Base-by-base conservation (phyloP, 1,140 invertebrate genomes). In the Tetramorium parvispinum region DNA sequence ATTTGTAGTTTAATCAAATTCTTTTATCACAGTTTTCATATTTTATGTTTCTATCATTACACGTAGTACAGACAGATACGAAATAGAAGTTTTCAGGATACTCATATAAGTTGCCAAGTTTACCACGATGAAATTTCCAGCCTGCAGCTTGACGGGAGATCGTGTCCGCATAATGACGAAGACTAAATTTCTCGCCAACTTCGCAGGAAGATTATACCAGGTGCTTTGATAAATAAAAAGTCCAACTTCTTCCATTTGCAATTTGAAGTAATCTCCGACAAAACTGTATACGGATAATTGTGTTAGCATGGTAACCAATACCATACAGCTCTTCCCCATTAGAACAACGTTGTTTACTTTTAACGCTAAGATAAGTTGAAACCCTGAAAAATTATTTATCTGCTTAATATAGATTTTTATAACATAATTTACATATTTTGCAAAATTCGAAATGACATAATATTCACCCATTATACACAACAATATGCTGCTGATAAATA, bases 1-100 rank as follows among this genome's bases (percentile, higher is more conserved):
- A 43, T 59, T 55, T 55, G 1, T n/a, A 81, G 11, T 40, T 81
- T 68, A 32, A 4, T 27, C 43, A 68, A 40, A 40, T 68, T 43
- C 16, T 57, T 40, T 66, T 4, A 37, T 68, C 2, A 43, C 7
- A 0, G 3, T 7, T 8, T 8, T 70, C 43, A 57, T 55, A 53
- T 73, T 0, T 89, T 1, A 89, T 7, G 51, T 5, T 40, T 71
- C 70, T 24, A 90, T 16, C 88, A 90, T 90, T 21, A 90, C 76
- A 4, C 88, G 88, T 0, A 90, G 27, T 10, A 90, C 70, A 7
- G 89, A 90, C 0, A 90, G 18, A 16, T 90, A 90, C 4, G 89
- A 90, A n/a, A 87, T 46, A n/a, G 88, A 89, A 0, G 88, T 85
- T 71, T 79, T 90, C 11, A 89, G 6, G 1, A 90, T 89, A 61